Percentiles rank a stretch among this genome's conserved stretches.
phyloP scores from a whole-genome alignment of 1,140 invertebrate species.

The Tetramorium alpestre region DNA sequence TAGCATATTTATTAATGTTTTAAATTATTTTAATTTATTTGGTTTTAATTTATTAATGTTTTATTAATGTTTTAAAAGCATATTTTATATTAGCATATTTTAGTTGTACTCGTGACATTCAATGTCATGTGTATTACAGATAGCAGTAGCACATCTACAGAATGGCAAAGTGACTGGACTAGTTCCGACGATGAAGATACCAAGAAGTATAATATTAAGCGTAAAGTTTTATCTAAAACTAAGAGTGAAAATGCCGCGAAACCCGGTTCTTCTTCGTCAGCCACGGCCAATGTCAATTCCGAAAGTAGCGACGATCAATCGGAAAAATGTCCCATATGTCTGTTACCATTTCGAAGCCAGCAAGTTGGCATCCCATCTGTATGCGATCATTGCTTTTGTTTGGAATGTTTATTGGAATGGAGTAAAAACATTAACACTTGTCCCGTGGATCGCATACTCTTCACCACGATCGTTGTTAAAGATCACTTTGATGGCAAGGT shows the following conservation, averaged over 20 bases:
- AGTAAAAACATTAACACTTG: conserved; percentile 98
- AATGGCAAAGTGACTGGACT: conserved; percentile 83
- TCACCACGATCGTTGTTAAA: conserved; percentile 92
- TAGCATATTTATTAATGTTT: conserved; percentile 37
- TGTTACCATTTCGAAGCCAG: conserved; percentile 88
- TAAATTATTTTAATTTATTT: neutral
- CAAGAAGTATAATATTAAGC: neutral
- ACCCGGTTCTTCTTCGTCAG: conserved; percentile 30
- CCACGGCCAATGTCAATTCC: conserved; percentile 78
- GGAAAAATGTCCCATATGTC: conserved; percentile 95
- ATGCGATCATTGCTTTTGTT: conserved; percentile 96
- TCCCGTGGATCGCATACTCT: conserved; percentile 95
- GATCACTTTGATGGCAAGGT: conserved; percentile 89
- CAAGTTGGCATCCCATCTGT: conserved; percentile 94
- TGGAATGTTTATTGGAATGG: conserved; percentile 96
- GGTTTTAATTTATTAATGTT: neutral
- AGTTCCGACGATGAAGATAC: conserved; percentile 74
- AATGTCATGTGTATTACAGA: conserved; percentile 23
- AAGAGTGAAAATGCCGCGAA: conserved; percentile 43
- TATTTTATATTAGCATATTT: neutral
- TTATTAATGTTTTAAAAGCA: neutral
- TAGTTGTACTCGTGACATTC: neutral
- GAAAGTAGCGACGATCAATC: conserved; percentile 89
- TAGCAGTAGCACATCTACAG: conserved; percentile 46
- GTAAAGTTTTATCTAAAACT: conserved; percentile 58